Percentiles rank a stretch among this genome's conserved stretches.
Evolutionary conservation across 2,113 vertebrate species (phyloP).

Genomic region (human (Homo sapiens)): GRCh38 chr1:168912501-168913000

Average conservation of each 20-base stretch:
- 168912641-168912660: background rate
- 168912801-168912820: background rate
- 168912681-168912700: background rate
- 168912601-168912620: background rate
- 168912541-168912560: background rate
- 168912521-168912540: background rate
- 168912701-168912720: background rate
- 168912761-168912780: background rate
- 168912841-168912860: background rate
- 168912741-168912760: background rate
- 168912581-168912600: background rate
- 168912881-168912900: conserved; percentile 24
- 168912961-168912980: conserved; percentile 22
- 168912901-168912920: background rate
- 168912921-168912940: background rate
- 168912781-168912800: background rate
- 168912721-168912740: background rate
- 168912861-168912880: background rate
- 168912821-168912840: background rate
- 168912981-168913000: background rate
- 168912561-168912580: background rate
- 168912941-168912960: background rate
- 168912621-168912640: background rate
- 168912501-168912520: background rate
- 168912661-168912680: background rate